Base-by-base conservation (phyloP, 92 coral and sea anemone genomes). In the Montipora capitata region DNA sequence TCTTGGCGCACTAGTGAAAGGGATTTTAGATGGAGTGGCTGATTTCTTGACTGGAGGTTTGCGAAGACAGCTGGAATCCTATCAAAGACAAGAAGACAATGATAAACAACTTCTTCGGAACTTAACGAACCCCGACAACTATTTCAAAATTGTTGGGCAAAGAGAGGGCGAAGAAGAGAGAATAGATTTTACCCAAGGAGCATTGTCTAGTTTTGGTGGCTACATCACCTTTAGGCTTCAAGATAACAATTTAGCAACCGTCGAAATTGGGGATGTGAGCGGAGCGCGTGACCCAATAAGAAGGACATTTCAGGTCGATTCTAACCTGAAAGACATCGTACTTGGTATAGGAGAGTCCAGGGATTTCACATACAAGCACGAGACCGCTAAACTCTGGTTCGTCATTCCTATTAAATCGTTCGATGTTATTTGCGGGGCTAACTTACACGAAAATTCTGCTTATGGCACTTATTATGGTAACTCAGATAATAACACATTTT, bases 341-440 rank as follows among this genome's bases (percentile, higher is more conserved):
- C 71, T 66, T 66, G 71, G 71, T 8, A 66, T 66, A 20, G 42
- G 71, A 5, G 78, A 73, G 35, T 56, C 87, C 1, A 65, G 91
- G 73, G n/a, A 12, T 14, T 81, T 88, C 68, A 16, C 27, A 4
- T 88, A 88, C 79, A 73, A 88, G 42, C 74, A 76, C 43, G 69
- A 88, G 64, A 88, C 88, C 3, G 91, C 91, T 9, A 81, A 88
- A 38, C 20, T 89, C 11, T 89, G 93, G 93, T 85, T 84, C 44
- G 54, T 89, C 1, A 89, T 90, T 40, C 90, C 90, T 56, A 57
- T 78, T 5, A 85, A 90, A 62, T 11, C 45, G 8, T 89, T 27
- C 35, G 35, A 27, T 27, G 35, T 27, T 2, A 27, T 27, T 27
- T 27, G 35, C 35, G 35, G 35, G 35, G 35, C 35, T 27, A 27